Evolutionary conservation across 2,113 vertebrate species (phyloP), one percentile per base, ranked within the genome.

Genomic region (Malurus elegans): DNA sequence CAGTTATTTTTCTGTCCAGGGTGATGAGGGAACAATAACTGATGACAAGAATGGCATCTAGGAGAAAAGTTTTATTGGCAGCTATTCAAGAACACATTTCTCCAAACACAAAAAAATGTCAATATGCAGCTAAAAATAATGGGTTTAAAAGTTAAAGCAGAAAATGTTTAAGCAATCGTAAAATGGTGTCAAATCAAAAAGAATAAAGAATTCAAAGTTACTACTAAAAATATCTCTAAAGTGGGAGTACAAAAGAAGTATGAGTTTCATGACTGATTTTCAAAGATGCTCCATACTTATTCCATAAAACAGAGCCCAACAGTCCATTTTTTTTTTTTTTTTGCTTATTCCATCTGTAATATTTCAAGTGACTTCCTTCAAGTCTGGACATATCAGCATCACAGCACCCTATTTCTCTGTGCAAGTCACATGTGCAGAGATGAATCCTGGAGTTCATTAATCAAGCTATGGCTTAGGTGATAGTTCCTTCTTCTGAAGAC

Each of bases 1-100:
- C 66, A 86, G 92, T 95, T 94, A 92, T 96, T 93, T 94, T 88
- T 73, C 61, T 88, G 53, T 90, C 93, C 78, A 16, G 11, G 24
- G n/a, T 93, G 93, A 93, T 8, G 7, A 88, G 42, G 38, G 34
- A 92, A 95, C 65, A 90, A 91, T 88, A 90, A 79, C 42, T 42
- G 42, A 60, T 83, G 84, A 70, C 74, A 93, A 50, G 82, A 83
- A 88, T 75, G 80, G 67, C 67, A 86, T 72, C 76, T 75, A 65
- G 5, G 38, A 90, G 45, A 87, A 65, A 66, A 66, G 70, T 72
- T 62, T 72, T 91, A 88, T 62, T 91, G 90, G 71, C 94, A 96
- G 53, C 61, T 57, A 79, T 84, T 96, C 93, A 93, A 86, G 64
- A 93, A 76, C 19, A 83, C 24, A 26, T 88, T 94, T 92, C 21